Conservation (phyloP, 2,113 vertebrate genomes). For the Pygoscelis antarcticus region DNA sequence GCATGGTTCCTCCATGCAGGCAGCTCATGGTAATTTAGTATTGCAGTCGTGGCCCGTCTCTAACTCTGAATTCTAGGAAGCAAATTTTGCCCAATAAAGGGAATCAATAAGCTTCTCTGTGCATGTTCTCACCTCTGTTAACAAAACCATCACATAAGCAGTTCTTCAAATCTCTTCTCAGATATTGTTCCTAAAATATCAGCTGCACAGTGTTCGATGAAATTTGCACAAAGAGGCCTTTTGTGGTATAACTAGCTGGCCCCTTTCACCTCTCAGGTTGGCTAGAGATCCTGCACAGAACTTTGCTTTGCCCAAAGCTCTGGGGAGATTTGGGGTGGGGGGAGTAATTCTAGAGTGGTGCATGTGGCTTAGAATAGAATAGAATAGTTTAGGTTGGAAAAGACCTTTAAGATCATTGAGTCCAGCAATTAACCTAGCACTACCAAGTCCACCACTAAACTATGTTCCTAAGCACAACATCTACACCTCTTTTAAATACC, state of each 20-base stretch:
- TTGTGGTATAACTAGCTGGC: neutral
- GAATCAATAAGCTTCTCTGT: slow-evolving; percentile 28
- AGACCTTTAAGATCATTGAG: no score
- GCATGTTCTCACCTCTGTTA: slow-evolving; percentile 20
- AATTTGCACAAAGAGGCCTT: neutral
- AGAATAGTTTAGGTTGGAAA: no score
- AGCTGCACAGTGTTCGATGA: fast-evolving
- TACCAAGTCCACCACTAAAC: no score
- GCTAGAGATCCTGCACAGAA: neutral
- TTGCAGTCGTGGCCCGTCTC: neutral
- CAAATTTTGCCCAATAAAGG: slow-evolving; percentile 19
- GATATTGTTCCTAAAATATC: neutral
- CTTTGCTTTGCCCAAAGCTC: neutral
- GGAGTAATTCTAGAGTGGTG: neutral
- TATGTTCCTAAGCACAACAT: no score
- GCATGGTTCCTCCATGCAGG: fast-evolving
- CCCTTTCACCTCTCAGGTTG: neutral
- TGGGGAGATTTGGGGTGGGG: fast-evolving
- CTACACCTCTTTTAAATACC: no score
- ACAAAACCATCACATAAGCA: slow-evolving; percentile 57
- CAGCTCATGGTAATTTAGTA: neutral
- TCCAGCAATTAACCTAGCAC: no score
- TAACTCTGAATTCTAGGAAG: slow-evolving; percentile 24
- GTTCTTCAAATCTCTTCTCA: neutral
- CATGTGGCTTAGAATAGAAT: neutral